These are phyloP conservation scores for Platichthys flesus DNA, from an alignment of 2,113 vertebrate genomes.

Conservation along the genomic window DNA sequence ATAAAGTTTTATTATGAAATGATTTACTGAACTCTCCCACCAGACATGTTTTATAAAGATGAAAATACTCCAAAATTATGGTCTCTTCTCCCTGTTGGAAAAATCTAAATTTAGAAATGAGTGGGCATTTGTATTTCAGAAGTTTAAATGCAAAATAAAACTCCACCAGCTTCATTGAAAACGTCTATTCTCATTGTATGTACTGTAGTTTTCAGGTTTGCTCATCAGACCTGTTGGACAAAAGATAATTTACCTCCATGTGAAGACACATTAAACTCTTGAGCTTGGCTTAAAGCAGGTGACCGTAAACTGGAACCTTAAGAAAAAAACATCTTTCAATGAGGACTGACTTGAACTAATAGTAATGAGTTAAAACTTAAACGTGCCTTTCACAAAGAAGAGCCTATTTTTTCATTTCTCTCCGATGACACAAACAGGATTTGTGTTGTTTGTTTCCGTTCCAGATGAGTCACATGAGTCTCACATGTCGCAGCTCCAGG, in stretches of 20 bases:
- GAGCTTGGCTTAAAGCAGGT: too few relatives aligned
- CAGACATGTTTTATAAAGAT: too few relatives aligned
- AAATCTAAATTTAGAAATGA: too few relatives aligned
- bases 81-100: too few relatives aligned
- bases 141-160: neutral
- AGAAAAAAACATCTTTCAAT: neutral
- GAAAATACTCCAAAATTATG: too few relatives aligned
- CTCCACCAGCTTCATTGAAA: neutral
- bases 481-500: slow-evolving; percentile 23
- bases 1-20: too few relatives aligned
- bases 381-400: neutral
- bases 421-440: neutral
- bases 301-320: too few relatives aligned
- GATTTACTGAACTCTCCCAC: too few relatives aligned
- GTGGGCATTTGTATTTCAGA: neutral
- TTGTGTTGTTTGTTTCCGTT: neutral
- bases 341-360: too few relatives aligned
- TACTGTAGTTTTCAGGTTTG: neutral
- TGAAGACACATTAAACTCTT: neutral
- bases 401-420: neutral
- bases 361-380: too few relatives aligned
- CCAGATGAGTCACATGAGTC: slow-evolving; percentile 23
- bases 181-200: neutral
- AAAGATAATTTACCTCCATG: neutral
- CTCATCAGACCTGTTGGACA: neutral